Base-by-base conservation (phyloP, 1,140 invertebrate species). In the Drosophila sturtevanti region DNA sequence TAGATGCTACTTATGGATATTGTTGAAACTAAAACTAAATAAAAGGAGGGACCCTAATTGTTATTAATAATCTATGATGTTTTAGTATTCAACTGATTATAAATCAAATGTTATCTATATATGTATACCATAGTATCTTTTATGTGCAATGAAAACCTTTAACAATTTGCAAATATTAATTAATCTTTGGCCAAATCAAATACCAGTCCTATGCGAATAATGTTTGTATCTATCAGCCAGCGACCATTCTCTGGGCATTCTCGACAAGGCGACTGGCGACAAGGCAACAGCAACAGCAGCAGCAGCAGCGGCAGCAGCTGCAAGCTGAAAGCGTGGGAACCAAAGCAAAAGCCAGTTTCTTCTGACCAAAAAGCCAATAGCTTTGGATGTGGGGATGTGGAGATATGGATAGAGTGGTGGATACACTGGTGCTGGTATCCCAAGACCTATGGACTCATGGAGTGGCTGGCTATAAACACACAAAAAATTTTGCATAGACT, bases 151-250 rank as follows among this genome's bases (percentile, higher is more conserved):
- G 16, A 34, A 55, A 55, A 55, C 7, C 41, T 6, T 34, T 31
- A 31, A 34, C 24, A 55, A 27, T 55, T 31, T 34, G 27, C 54
- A 56, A 56, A 48, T 68, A 75, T 76, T 75, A 76, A 76, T 76
- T 76, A 75, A 76, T 76, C 64, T 76, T 22, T 37, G 55, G 31
- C 58, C 72, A 72, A 68, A 64, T 75, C 72, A 64, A 68, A 72
- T 75, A 64, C 72, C 72, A 52, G 51, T 38, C 72, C 58, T 72
- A 76, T 75, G 75, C 75, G 64, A 76, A 76, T 76, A 75, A 24
- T 16, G 24, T 59, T 67, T 12, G 71, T 61, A 74, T 62, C 62
- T 38, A 64, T 34, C 27, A 6, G 27, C 1, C 24, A 34, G 58
- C 59, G 56, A 63, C 41, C 65, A 63, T 69, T 48, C 41, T 48